A percentile compares a stretch with the other conserved stretches of the same genome.
phyloP scores from a whole-genome alignment of 2,888 invertebrate species.

The Taphrorychus bicolor region DNA sequence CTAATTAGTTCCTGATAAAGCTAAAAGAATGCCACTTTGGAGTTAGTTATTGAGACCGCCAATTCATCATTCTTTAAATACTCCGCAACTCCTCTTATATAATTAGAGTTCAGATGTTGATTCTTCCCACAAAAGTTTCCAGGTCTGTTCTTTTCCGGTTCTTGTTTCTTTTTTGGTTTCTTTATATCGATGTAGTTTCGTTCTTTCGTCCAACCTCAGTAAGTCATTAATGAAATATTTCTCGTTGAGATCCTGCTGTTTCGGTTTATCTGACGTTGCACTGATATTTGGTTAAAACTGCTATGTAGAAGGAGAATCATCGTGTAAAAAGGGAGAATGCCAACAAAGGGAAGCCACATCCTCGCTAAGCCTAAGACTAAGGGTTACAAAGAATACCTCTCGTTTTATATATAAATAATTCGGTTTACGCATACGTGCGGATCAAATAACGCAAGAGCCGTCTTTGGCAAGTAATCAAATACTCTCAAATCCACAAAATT shows the following conservation, averaged over 20 bases:
- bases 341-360: neutral
- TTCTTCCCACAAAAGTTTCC: conserved; percentile 19
- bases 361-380: neutral
- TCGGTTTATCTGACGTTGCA: neutral
- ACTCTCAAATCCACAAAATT: conserved; percentile 26
- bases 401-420: conserved; percentile 17
- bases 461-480: conserved; percentile 19
- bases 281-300: neutral
- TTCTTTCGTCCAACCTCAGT: conserved; percentile 21
- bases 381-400: neutral
- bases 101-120: conserved; percentile 32
- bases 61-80: conserved; percentile 32
- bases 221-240: conserved; percentile 33
- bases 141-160: conserved; percentile 25
- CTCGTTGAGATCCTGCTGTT: neutral
- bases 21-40: conserved; percentile 27
- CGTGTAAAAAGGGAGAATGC: neutral
- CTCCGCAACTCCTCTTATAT: conserved; percentile 22
- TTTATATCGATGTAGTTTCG: conserved; percentile 21
- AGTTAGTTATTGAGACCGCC: conserved; percentile 30
- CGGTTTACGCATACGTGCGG: neutral
- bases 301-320: neutral
- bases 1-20: conserved; percentile 31
- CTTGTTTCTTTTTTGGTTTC: conserved; percentile 21
- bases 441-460: conserved; percentile 18